A percentile compares a stretch with the other conserved stretches of the same genome.
Conservation (phyloP, 2,888 invertebrate species). For the Euproctis similis region DNA sequence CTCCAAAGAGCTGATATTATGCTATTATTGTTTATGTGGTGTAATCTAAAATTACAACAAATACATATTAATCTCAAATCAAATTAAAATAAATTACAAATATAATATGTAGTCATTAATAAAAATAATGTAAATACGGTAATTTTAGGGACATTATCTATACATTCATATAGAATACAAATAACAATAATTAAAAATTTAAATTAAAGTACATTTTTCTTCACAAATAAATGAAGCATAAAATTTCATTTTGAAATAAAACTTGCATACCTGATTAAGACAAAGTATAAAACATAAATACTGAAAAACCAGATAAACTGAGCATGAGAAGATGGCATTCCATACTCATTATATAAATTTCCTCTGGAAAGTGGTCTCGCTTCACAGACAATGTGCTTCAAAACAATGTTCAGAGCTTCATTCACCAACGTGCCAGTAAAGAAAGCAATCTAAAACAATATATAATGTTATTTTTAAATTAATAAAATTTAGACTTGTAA, state of each 20-base stretch:
- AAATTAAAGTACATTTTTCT: too few species aligned
- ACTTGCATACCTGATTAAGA: slow-evolving; percentile 87
- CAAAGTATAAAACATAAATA: slow-evolving; percentile 88
- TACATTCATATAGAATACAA: too few species aligned
- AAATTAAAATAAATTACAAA: too few species aligned
- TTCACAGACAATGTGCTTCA: slow-evolving; percentile 89
- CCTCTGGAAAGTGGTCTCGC: slow-evolving; percentile 83
- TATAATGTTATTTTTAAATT: too few species aligned
- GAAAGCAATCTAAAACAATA: slow-evolving; percentile 84
- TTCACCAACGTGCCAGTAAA: slow-evolving; percentile 86
- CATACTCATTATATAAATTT: slow-evolving; percentile 83
- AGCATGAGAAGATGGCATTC: slow-evolving; percentile 94
- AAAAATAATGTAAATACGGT: too few species aligned
- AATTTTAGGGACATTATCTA: too few species aligned
- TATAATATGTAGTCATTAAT: too few species aligned
- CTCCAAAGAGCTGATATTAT: slow-evolving; percentile 85
- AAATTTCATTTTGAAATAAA: neutral
- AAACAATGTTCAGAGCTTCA: slow-evolving; percentile 84
- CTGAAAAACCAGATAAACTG: slow-evolving; percentile 95
- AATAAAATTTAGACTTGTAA: too few species aligned
- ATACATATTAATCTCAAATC: too few species aligned
- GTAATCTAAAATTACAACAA: slow-evolving; percentile 78
- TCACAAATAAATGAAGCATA: too few species aligned
- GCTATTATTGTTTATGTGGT: slow-evolving; percentile 87
- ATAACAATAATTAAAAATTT: too few species aligned